Evolutionary conservation across 2,888 invertebrate genomes (phyloP), one percentile per base, ranked within the genome.

Genomic region (Drosophila silvestris): DNA sequence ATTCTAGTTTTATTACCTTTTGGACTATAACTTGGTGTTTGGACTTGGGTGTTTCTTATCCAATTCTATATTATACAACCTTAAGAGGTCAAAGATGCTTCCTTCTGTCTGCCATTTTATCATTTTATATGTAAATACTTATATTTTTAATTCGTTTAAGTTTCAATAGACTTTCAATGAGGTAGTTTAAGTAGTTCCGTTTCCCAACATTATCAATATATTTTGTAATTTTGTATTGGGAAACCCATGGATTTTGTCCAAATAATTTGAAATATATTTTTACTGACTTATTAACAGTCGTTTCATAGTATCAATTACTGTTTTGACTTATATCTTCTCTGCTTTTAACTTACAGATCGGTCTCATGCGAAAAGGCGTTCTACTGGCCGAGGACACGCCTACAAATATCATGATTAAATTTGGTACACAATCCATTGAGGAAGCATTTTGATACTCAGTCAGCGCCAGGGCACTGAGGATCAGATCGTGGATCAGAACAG

Each of bases 381-480:
- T 99, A 30, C 92, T 99, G 67, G 98, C 97, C 0, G 98, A 99
- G 93, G 96, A 97, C 78, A 95, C 97, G 0, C 98, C 98, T 0
- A 94, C 94, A 14, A 95, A 95, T 74, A 95, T 98, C 19, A 94
- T 98, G 82, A 93, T 94, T 5, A 94, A 94, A 79, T 97, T 96
- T 89, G 95, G 96, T 81, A 96, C 96, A 58, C 94, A 95, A 52
- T 96, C 96, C 0, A 94, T 99, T 37, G 98, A 99, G 92, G 97
- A 98, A 47, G 98, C 97, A 0, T 99, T 98, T 94, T 98, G 16
- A 96, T 96, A 75, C 94, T 98, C 52, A 97, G 97, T 71, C 94
- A 95, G 87, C 94, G 95, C 53, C 93, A 93, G 74, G 94, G 94
- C 64, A 92, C 92, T 66, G 92, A 92, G 37, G 93, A 93, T 75